Conservation (phyloP, 1,140 invertebrate genomes). For the Heliconius eleuchia region DNA sequence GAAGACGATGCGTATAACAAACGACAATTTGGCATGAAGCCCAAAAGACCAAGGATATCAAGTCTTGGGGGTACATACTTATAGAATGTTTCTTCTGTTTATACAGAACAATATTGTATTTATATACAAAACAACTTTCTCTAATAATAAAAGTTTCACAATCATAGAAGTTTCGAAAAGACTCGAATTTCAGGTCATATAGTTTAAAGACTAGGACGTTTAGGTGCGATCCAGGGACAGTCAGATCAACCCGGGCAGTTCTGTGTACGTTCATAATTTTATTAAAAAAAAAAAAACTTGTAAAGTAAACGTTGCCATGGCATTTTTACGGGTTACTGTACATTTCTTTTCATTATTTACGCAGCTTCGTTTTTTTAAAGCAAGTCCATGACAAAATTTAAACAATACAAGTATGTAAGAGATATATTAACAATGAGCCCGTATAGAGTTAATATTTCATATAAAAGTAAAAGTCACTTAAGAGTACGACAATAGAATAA, state of each 20-base stretch:
- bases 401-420: slow-evolving; percentile 31
- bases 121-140: slow-evolving; percentile 13
- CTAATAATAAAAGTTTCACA: neutral
- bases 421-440: slow-evolving; percentile 37
- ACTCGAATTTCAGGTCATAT: neutral
- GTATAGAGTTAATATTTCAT: slow-evolving; percentile 35
- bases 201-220: neutral
- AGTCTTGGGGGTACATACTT: neutral
- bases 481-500: neutral
- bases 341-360: too few species aligned
- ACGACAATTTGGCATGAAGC: slow-evolving; percentile 37
- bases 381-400: slow-evolving; percentile 20
- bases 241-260: neutral
- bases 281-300: too few species aligned
- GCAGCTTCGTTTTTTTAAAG: neutral
- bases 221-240: too few species aligned
- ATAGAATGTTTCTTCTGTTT: neutral
- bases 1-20: slow-evolving; percentile 16
- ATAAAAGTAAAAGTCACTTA: slow-evolving; percentile 7
- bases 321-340: too few species aligned
- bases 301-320: too few species aligned
- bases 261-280: too few species aligned
- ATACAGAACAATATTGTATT: too few species aligned
- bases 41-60: slow-evolving; percentile 36
- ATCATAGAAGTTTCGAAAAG: neutral